Base-by-base conservation (phyloP, 1,140 invertebrate species). In the Pogonomyrmex barbatus region DNA sequence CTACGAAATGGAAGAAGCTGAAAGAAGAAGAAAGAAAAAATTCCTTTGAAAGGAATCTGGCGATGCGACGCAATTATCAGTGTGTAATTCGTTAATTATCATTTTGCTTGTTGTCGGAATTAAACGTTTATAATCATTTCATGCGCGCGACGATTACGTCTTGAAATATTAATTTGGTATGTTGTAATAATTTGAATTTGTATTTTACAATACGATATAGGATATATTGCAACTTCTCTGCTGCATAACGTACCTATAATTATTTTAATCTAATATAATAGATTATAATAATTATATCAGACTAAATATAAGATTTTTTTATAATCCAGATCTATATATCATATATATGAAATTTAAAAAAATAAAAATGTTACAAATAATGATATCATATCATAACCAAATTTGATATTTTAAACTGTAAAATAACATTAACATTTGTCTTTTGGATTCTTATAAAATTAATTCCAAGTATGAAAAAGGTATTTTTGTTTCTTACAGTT, bases 81-180 rank as follows among this genome's bases (percentile, higher is more conserved):
- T 42, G 63, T 42, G 36, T 67, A 67, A 67, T 67, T 45, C 9
- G 63, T 24, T 68, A 47, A 68, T 68, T 68, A 68, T 68, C 5
- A 68, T 68, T 68, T 68, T 47, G 42, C 58, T 62, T 62, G 24
- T 62, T 62, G 58, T 24, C 2, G 12, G 5, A 68, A 68, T 68
- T 68, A 68, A 68, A 24, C 47, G 45, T 68, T 47, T 68, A 68
- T 42, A n/a, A 67, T 47, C 45, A 50, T 50, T 68, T 68, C 65
- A 33, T 68, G 4, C 30, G 39, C 24, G 5, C 24, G 42, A 68
- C 24, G 42, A 68, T 30, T 68, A 47, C 30, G 8, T 68, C 30
- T 47, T 30, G 42, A 30, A 68, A 68, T 50, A 68, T 47, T 68
- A 68, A 68, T 68, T 68, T 24, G 45, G 10, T 68, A 5, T 2